Evolutionary conservation across 2,888 invertebrate species (phyloP).

Genomic region (Schizotus pectinicornis): DNA sequence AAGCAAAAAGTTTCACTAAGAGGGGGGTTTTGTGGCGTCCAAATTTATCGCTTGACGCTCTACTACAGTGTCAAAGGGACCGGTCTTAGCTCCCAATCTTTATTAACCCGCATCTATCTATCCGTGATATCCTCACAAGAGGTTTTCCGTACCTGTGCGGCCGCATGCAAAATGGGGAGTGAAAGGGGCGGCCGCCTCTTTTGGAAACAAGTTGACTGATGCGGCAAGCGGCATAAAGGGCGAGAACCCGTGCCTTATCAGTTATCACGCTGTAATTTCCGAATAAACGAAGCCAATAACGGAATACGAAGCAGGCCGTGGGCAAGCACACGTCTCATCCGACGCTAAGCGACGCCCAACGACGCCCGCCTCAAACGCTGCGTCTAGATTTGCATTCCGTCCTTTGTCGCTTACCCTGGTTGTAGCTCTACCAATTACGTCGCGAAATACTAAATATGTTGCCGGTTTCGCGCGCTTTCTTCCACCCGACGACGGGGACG

Average conservation of each 20-base stretch:
- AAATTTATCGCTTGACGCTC: too few species aligned
- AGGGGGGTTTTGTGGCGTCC: too few species aligned
- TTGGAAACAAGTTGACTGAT: background rate
- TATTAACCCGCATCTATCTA: too few species aligned
- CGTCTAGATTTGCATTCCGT: conserved; percentile 44
- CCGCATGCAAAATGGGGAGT: too few species aligned
- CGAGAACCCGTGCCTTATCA: conserved; percentile 31
- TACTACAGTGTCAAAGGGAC: too few species aligned
- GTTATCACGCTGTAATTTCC: conserved; percentile 48
- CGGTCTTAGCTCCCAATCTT: too few species aligned
- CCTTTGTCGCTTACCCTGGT: conserved; percentile 39
- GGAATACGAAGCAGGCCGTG: conserved; percentile 46
- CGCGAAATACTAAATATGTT: conserved; percentile 25
- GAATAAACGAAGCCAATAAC: conserved; percentile 54
- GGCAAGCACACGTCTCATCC: conserved; percentile 44
- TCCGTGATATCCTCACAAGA: too few species aligned
- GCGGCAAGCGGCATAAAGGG: conserved; percentile 9
- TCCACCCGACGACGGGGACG: background rate
- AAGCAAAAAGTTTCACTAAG: too few species aligned
- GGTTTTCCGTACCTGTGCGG: too few species aligned
- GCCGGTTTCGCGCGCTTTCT: conserved; percentile 5
- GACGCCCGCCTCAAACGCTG: conserved; percentile 27
- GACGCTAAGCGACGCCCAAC: conserved; percentile 41
- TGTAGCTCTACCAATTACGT: conserved; percentile 46
- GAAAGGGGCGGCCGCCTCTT: too few species aligned